Conservation (phyloP, 92 coral and sea anemone species). For the Bergia puertoricense region DNA sequence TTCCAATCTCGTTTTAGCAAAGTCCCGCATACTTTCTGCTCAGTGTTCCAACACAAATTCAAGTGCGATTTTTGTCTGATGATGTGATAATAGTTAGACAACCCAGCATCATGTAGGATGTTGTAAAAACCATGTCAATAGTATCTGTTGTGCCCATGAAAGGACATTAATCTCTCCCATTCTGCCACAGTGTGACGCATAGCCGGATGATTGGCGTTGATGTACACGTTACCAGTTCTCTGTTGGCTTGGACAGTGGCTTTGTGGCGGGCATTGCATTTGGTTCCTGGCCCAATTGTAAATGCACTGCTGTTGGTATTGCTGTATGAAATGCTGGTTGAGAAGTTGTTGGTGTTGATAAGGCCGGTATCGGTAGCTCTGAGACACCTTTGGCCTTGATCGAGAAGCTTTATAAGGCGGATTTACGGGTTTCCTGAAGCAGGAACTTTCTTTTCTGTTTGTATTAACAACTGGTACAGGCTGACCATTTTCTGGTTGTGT, state of each 20-base stretch:
- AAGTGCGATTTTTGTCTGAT: no score
- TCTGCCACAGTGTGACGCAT: constrained; percentile 37
- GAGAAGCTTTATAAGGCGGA: constrained; percentile 9
- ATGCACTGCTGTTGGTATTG: not conserved
- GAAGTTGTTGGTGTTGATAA: constrained; percentile 8
- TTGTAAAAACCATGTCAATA: not conserved
- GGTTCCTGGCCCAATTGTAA: not conserved
- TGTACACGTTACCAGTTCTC: constrained; percentile 3
- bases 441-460: not conserved
- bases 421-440: constrained; percentile 14
- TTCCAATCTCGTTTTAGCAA: no score
- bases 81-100: no score
- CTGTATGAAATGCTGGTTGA: not conserved
- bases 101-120: not conserved
- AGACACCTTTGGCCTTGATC: not conserved
- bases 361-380: constrained; percentile 21
- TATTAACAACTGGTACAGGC: constrained; percentile 18
- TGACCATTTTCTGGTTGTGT: not conserved
- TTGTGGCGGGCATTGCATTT: not conserved
- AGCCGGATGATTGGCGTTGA: constrained; percentile 39
- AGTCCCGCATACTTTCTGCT: no score
- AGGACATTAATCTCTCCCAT: constrained; percentile 28
- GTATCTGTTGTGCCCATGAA: constrained; percentile 9
- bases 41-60: no score
- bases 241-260: not conserved